These are phyloP conservation scores for Setophaga petechia DNA, from an alignment of 2,113 vertebrate genomes.

Conservation along the genomic window DNA sequence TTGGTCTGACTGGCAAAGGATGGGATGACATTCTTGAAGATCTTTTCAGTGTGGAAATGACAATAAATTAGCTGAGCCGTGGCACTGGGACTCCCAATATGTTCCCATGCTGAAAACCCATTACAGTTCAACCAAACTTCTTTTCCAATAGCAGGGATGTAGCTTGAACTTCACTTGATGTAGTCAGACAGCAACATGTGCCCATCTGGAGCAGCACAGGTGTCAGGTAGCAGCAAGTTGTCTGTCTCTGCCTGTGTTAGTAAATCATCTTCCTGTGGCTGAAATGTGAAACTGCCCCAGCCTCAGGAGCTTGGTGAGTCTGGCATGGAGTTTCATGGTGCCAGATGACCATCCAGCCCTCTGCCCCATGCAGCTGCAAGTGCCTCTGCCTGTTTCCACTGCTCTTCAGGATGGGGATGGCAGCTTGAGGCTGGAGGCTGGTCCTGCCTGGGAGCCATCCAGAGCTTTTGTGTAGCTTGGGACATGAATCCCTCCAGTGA, in stretches of 20 bases:
- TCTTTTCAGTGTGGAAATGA: neutral
- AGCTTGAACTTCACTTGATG: neutral
- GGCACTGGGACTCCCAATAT: neutral
- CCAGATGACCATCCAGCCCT: neutral
- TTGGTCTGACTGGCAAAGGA: neutral
- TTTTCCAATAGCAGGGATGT: neutral
- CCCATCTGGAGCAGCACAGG: neutral
- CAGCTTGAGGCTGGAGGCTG: rapidly evolving
- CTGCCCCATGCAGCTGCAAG: neutral
- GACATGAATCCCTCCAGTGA: neutral
- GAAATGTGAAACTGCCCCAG: neutral
- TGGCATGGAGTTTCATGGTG: neutral
- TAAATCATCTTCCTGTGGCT: neutral
- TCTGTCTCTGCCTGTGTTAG: neutral
- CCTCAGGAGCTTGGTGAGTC: neutral
- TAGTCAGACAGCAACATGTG: rapidly evolving
- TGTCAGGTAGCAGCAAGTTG: neutral
- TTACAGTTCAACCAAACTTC: neutral
- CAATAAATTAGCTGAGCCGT: neutral
- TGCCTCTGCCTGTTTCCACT: neutral
- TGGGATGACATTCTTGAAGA: neutral
- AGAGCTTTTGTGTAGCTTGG: neutral
- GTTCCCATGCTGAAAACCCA: neutral
- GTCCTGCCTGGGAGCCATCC: neutral
- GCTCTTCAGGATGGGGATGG: neutral